These are phyloP conservation scores for Gallinago media DNA, from an alignment of 2,113 vertebrate species.

Conservation along the genomic window DNA sequence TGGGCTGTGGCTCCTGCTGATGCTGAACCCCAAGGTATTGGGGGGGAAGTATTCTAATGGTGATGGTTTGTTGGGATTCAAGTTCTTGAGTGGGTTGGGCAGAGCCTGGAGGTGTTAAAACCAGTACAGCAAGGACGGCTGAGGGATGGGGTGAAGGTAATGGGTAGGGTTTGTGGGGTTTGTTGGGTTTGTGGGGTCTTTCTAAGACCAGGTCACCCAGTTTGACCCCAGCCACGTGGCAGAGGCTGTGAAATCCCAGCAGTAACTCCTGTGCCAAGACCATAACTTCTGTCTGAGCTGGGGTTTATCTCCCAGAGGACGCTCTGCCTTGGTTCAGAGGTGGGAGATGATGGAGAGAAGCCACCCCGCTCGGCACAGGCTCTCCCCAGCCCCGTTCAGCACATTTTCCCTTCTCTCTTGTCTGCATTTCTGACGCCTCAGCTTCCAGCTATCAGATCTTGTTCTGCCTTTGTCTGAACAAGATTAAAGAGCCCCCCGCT, in stretches of 20 bases:
- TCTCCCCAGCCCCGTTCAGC: neutral
- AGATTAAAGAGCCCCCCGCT: slow-evolving; percentile 22
- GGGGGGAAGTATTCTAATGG: rapidly evolving
- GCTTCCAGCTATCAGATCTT: neutral
- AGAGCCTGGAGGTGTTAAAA: neutral
- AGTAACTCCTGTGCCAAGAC: neutral
- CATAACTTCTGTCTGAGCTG: rapidly evolving
- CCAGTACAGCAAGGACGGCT: neutral
- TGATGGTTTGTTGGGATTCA: neutral
- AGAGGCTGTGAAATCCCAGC: neutral
- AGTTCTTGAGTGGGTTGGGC: neutral
- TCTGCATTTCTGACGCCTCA: neutral
- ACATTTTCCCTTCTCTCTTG: neutral
- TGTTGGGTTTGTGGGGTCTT: neutral
- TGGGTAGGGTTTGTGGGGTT: neutral
- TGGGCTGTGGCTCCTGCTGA: neutral
- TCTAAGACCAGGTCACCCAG: neutral
- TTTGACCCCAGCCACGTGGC: rapidly evolving
- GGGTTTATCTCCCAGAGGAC: neutral
- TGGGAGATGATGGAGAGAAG: neutral
- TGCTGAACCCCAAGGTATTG: rapidly evolving
- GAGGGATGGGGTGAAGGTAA: neutral
- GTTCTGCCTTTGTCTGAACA: slow-evolving; percentile 32
- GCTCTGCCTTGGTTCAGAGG: neutral
- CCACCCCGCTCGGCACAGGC: neutral